Conservation (phyloP, 2,113 vertebrate genomes). For the Recurvirostra avosetta region DNA sequence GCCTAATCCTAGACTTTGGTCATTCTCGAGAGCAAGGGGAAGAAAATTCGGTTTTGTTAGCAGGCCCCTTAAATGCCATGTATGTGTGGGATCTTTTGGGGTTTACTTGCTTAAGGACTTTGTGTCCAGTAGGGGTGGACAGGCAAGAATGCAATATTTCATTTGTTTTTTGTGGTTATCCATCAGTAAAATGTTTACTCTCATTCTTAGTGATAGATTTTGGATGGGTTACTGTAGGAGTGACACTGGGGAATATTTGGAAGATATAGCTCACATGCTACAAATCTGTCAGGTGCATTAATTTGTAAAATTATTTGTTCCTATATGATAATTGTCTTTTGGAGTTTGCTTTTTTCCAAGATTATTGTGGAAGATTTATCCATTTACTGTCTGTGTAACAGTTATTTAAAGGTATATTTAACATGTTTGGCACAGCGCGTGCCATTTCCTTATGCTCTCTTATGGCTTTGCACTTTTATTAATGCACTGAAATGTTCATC, state of each 20-base stretch:
- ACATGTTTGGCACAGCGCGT: neutral
- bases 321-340: neutral
- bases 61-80: neutral
- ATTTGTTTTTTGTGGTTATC: neutral
- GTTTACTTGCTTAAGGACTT: neutral
- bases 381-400: neutral
- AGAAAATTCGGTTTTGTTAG: neutral
- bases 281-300: neutral
- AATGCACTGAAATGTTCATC: neutral
- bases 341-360: neutral
- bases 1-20: neutral
- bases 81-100: neutral
- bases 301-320: neutral
- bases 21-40: neutral
- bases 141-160: neutral
- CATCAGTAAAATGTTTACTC: neutral
- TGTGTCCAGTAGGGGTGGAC: neutral
- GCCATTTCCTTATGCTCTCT: neutral
- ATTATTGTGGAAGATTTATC: neutral
- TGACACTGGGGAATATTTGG: neutral
- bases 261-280: neutral
- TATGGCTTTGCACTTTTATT: neutral
- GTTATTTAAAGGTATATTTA: neutral
- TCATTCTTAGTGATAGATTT: neutral
- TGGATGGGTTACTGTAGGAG: neutral